Evolutionary conservation across 1,140 invertebrate species (phyloP), one percentile per base, ranked within the genome.

Genomic region (Ctenoplectra terminalis): DNA sequence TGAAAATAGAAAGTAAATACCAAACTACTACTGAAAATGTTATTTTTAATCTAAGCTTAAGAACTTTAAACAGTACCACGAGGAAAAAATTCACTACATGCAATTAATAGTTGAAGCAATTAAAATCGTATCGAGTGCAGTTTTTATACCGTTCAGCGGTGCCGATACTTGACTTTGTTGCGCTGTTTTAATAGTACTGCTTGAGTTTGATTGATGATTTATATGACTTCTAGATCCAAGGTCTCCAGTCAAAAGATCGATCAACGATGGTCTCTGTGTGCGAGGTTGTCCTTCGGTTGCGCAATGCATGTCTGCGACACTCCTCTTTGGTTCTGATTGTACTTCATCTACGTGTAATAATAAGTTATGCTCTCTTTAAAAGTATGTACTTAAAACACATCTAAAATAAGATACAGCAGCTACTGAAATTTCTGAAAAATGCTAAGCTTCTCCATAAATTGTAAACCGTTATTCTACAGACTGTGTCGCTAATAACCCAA

Each of bases 201-300:
- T 92, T 0, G 90, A 92, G 64, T 91, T 93, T 13, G 90, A 87
- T 20, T 92, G 91, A 76, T 92, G 91, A 88, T 91, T 93, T 9
- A 91, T 89, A 63, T 93, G 92, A 56, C 89, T 78, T 60, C 90
- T 87, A 1, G 92, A 92, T 17, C 90, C 92, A 7, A 93, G 79
- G 71, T 94, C 93, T 5, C 93, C 93, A 8, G 91, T 93, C 3
- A 94, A 78, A 46, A 93, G 83, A 72, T 94, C 93, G n/a, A 93
- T 93, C 15, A 94, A 74, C 5, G 93, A 94, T 8, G 92, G 91
- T 52, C 93, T 90, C n/a, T 94, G 93, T 0, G 92, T 93, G 37
- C 93, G 83, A 7, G 85, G 87, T 46, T 91, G 91, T 23, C 90
- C 91, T 26, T 94, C 93, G 52, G 81, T 88, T 9, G 61, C 77